phyloP scores from a whole-genome alignment of 1,140 invertebrate genomes.

The Capitella teleta region DNA sequence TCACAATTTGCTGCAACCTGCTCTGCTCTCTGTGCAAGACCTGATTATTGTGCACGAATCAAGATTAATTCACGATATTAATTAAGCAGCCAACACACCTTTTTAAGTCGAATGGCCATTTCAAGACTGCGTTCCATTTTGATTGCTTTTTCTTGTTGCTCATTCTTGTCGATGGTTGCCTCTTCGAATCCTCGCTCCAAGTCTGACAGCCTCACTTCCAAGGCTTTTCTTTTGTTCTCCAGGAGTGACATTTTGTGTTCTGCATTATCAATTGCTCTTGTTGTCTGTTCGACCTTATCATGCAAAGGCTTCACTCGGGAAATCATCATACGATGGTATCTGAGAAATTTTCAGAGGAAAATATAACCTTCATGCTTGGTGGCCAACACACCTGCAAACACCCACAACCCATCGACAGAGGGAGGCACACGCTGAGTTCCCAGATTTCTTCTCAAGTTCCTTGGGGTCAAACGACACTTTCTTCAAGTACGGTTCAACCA shows the following conservation, averaged over 20 bases:
- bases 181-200: conserved; percentile 39
- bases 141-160: conserved; percentile 38
- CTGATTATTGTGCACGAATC: no score
- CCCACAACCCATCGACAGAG: conserved; percentile 39
- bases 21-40: conserved; percentile 33
- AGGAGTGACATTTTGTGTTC: conserved; percentile 37
- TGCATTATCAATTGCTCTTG: conserved; percentile 35
- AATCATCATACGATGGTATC: conserved; percentile 38
- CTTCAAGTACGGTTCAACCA: conserved; percentile 39
- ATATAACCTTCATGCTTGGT: no score
- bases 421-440: conserved; percentile 31
- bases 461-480: conserved; percentile 37
- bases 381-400: conserved; percentile 26
- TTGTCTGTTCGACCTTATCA: conserved; percentile 38
- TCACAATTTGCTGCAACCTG: conserved; percentile 33
- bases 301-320: conserved; percentile 40
- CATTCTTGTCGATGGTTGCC: conserved; percentile 41
- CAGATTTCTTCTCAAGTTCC: conserved; percentile 18
- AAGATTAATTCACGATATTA: not conserved
- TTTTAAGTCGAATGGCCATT: conserved; percentile 35
- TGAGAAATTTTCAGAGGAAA: conserved; percentile 3
- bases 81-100: conserved; percentile 16
- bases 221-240: conserved; percentile 30
- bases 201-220: conserved; percentile 27
- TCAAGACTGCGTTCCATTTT: conserved; percentile 38